These are phyloP conservation scores for Drosophila auraria DNA, from an alignment of 1,140 invertebrate genomes.

Conservation along the genomic window DNA sequence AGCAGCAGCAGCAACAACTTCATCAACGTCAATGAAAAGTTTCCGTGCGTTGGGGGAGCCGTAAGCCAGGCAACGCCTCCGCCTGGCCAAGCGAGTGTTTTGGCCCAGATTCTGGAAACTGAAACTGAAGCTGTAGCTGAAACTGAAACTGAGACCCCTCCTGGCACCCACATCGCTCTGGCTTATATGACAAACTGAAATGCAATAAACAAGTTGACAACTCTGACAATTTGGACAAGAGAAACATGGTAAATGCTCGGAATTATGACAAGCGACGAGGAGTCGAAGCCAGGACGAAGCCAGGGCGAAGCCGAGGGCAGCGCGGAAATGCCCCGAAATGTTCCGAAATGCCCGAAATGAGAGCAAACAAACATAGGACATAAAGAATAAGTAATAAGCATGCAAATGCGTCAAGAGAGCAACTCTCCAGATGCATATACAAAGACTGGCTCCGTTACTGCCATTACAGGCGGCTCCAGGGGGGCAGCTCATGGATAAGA, in stretches of 20 bases:
- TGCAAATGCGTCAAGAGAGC: constrained; percentile 54
- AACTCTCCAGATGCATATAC: constrained; percentile 57
- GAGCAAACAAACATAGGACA: constrained; percentile 55
- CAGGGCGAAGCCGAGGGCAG: not conserved
- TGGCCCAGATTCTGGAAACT: constrained; percentile 5
- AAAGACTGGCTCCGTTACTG: constrained; percentile 34
- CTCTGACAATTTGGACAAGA: constrained; percentile 75
- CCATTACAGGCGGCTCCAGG: not conserved
- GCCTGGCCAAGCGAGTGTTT: constrained; percentile 33
- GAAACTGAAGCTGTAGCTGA: not conserved
- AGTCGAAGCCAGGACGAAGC: constrained; percentile 37
- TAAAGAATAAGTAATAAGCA: constrained; percentile 72
- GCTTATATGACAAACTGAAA: constrained; percentile 67
- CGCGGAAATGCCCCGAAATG: constrained; percentile 2
- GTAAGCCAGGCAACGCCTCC: constrained; percentile 25
- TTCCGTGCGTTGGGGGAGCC: constrained; percentile 21
- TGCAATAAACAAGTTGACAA: constrained; percentile 76
- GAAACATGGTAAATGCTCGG: constrained; percentile 71
- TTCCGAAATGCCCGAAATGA: constrained; percentile 12
- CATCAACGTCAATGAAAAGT: constrained; percentile 66
- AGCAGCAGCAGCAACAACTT: constrained; percentile 43
- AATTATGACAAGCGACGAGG: constrained; percentile 67
- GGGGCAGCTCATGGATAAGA: constrained; percentile 52
- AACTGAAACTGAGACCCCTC: not conserved
- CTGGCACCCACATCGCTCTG: constrained; percentile 23